Evolutionary conservation across 2,888 invertebrate genomes (phyloP).

Genomic region (Herminia tarsipennalis): DNA sequence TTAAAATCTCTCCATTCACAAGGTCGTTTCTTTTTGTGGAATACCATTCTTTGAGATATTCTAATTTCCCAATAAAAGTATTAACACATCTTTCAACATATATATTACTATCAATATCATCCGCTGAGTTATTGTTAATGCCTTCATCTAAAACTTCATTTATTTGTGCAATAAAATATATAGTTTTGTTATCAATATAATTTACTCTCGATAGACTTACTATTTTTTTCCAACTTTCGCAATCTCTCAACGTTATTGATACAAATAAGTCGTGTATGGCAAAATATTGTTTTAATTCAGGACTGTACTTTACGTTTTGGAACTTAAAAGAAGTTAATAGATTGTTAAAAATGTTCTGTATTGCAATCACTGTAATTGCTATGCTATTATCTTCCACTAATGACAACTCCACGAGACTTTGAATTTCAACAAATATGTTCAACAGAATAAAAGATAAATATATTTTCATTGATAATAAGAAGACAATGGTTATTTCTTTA

Average conservation of each 20-base stretch:
- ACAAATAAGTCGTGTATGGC: constrained; percentile 59
- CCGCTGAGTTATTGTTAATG: too few relatives aligned
- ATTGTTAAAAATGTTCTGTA: constrained; percentile 52
- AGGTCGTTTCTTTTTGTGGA: too few relatives aligned
- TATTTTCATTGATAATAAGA: too few relatives aligned
- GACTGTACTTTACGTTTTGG: constrained; percentile 38
- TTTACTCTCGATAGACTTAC: constrained; percentile 47
- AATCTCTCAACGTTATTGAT: constrained; percentile 53
- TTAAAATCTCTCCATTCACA: neutral
- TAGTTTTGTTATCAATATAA: constrained; percentile 47
- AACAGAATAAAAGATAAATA: too few relatives aligned
- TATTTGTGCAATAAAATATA: constrained; percentile 53
- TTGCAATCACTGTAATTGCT: constrained; percentile 44
- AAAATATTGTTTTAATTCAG: constrained; percentile 51
- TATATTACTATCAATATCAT: constrained; percentile 31
- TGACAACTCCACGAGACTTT: constrained; percentile 41
- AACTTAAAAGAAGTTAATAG: constrained; percentile 55
- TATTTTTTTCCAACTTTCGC: constrained; percentile 53
- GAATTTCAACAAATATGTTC: constrained; percentile 14
- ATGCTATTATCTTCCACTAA: constrained; percentile 43
- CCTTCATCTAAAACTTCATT: constrained; percentile 59
- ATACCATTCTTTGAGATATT: neutral
- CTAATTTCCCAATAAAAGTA: constrained; percentile 43
- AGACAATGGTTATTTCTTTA: too few relatives aligned
- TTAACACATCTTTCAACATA: constrained; percentile 40